Percentiles rank a stretch among this genome's conserved stretches.
These are phyloP conservation scores for Elmis aenea DNA, from an alignment of 2,888 invertebrate species.

Conservation along the genomic window DNA sequence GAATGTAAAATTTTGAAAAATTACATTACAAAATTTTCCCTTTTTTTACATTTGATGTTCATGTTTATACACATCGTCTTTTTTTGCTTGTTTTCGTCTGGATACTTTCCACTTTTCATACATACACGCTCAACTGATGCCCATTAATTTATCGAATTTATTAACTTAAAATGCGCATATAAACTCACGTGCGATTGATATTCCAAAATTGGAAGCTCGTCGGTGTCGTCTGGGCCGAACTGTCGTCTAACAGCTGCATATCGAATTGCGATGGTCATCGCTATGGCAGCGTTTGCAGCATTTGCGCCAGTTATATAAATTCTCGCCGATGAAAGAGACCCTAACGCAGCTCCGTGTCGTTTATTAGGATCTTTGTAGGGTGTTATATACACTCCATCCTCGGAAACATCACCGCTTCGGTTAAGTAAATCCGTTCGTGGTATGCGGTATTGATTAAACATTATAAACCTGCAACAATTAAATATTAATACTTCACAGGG, in stretches of 20 bases:
- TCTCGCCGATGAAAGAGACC: slow-evolving; percentile 76
- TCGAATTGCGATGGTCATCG: slow-evolving; percentile 75
- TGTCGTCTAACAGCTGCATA: slow-evolving; percentile 84
- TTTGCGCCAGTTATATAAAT: slow-evolving; percentile 64
- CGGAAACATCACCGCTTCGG: slow-evolving; percentile 79
- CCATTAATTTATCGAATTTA: too few species aligned
- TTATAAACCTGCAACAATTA: slow-evolving; percentile 53
- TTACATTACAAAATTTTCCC: too few species aligned
- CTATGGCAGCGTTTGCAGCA: slow-evolving; percentile 62
- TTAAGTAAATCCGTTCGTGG: slow-evolving; percentile 77
- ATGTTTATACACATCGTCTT: too few species aligned
- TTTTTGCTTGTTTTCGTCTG: not conserved
- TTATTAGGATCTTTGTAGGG: slow-evolving; percentile 77
- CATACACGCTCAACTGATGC: too few species aligned
- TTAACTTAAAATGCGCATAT: too few species aligned
- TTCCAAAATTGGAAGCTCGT: slow-evolving; percentile 80
- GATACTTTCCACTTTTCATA: too few species aligned
- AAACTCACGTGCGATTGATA: slow-evolving; percentile 85
- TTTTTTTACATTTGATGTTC: too few species aligned
- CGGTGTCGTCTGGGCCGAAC: slow-evolving; percentile 69
- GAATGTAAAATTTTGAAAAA: too few species aligned
- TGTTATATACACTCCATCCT: slow-evolving; percentile 75
- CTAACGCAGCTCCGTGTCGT: slow-evolving; percentile 48
- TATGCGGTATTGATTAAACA: slow-evolving; percentile 75
- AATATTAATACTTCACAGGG: too few species aligned